A percentile compares a stretch with the other conserved stretches of the same genome.
Evolutionary conservation across 2,113 vertebrate species (phyloP).

Genomic region (Microcebus tavaratra): DNA sequence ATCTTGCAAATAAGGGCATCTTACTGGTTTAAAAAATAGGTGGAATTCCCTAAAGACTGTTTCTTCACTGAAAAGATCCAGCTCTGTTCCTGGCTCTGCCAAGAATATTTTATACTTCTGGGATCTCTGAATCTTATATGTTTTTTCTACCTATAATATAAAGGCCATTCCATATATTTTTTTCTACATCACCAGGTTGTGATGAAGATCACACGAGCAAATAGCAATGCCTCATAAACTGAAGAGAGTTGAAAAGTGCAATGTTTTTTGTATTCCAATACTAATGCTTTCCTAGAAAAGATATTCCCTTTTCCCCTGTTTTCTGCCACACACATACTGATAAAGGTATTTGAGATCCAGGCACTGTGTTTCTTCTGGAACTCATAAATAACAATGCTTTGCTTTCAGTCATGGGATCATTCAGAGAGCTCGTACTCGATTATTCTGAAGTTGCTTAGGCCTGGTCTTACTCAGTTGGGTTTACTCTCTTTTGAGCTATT

Average conservation of each 20-base stretch:
- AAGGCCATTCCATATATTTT: not conserved
- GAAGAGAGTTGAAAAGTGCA: not conserved
- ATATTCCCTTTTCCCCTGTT: not conserved
- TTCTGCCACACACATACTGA: not conserved
- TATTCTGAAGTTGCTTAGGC: not conserved
- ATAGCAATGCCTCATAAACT: not conserved
- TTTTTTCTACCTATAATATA: not conserved
- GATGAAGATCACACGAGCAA: constrained; percentile 23
- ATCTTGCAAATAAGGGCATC: not conserved
- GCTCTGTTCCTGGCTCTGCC: not conserved
- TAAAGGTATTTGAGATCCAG: not conserved
- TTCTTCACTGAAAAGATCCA: not conserved
- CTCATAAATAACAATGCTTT: not conserved
- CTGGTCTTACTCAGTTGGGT: not conserved
- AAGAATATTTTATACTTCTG: not conserved
- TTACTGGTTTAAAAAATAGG: not conserved
- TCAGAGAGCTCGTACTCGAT: not conserved
- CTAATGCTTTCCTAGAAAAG: not conserved
- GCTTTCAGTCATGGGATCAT: not conserved
- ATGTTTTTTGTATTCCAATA: not conserved
- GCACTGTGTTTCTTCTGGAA: not conserved
- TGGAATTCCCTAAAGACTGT: not conserved
- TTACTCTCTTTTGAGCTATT: not conserved
- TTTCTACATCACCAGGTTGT: not conserved
- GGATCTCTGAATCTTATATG: not conserved